These are phyloP conservation scores for Tyrophagus putrescentiae DNA, from an alignment of 1,140 invertebrate species.

Conservation along the genomic window DNA sequence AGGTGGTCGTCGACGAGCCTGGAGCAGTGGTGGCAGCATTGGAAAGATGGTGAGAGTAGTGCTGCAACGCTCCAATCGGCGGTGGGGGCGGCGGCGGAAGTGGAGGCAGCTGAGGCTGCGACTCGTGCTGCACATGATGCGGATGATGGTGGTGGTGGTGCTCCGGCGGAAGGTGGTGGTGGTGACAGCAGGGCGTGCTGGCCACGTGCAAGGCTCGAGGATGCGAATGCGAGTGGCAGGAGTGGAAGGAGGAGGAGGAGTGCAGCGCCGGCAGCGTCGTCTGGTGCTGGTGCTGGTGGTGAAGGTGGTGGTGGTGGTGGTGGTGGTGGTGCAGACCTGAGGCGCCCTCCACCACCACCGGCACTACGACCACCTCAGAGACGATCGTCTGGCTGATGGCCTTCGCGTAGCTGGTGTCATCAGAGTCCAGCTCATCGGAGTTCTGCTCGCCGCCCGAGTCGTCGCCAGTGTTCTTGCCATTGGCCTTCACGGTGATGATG, in stretches of 20 bases:
- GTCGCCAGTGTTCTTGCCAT: too few species aligned
- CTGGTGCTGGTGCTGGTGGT: too few species aligned
- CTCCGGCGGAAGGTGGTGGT: neutral
- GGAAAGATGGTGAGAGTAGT: too few species aligned
- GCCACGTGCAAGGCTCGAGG: neutral
- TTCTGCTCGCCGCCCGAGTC: too few species aligned
- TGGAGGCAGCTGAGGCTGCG: neutral
- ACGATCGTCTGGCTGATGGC: slow-evolving; percentile 24
- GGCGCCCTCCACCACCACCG: neutral
- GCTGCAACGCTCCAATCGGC: too few species aligned
- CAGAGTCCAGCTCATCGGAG: slow-evolving; percentile 21
- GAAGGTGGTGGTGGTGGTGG: slow-evolving; percentile 1
- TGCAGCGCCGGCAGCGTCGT: too few species aligned
- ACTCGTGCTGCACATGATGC: neutral
- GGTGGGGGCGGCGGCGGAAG: neutral
- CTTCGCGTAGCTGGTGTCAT: slow-evolving; percentile 28
- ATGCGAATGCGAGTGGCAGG: neutral
- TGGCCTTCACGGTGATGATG: too few species aligned
- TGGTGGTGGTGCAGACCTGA: neutral
- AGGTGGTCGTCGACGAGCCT: too few species aligned
- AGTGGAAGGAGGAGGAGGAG: too few species aligned
- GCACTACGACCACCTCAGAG: neutral
- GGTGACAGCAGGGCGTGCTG: too few species aligned
- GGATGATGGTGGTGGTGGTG: neutral
- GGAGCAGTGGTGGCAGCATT: too few species aligned